phyloP scores from a whole-genome alignment of 2,113 vertebrate species.

The Trogon melanurus region DNA sequence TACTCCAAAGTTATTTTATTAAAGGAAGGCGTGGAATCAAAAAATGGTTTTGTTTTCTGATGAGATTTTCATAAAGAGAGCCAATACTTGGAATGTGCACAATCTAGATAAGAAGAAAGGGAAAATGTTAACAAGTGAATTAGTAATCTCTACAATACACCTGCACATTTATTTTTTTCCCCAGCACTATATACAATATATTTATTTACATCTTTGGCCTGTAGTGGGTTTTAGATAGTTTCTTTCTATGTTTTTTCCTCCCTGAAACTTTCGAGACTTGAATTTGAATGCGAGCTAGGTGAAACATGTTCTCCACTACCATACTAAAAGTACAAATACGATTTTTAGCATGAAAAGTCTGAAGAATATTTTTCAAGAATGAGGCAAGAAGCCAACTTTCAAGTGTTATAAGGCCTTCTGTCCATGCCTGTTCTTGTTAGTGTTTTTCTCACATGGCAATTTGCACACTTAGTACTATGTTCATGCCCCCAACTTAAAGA shows the following conservation, averaged over 20 bases:
- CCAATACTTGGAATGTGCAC: background rate
- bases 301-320: background rate
- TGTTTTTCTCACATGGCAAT: background rate
- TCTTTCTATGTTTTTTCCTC: background rate
- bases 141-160: background rate
- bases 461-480: background rate
- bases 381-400: background rate
- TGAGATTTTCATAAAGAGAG: background rate
- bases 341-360: background rate
- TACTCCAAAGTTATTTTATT: background rate
- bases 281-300: background rate
- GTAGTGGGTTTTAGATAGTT: background rate
- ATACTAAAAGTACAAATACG: background rate
- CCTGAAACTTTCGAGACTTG: background rate
- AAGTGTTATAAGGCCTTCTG: background rate
- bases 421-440: background rate
- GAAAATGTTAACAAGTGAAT: background rate
- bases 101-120: background rate
- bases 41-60: background rate
- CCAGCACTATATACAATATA: background rate
- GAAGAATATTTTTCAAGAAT: background rate
- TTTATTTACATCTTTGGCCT: background rate
- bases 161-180: background rate
- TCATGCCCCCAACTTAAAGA: background rate
- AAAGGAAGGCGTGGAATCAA: background rate